A percentile compares a stretch with the other conserved stretches of the same genome.
phyloP scores from a whole-genome alignment of 2,797 vertebrate genomes.

The Alosa sapidissima region DNA sequence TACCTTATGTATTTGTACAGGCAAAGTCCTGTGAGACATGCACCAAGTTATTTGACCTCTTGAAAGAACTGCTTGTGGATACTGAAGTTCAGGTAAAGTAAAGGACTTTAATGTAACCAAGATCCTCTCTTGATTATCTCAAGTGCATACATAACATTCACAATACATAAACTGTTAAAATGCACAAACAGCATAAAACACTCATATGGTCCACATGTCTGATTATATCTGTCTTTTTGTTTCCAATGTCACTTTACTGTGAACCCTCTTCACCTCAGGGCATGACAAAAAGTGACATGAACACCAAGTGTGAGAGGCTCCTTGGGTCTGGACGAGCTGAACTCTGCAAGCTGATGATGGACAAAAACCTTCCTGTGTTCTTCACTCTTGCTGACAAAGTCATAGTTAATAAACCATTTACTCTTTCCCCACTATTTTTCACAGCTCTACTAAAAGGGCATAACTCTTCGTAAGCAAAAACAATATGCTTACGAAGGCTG shows the following conservation, averaged over 20 bases:
- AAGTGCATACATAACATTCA: too few species aligned
- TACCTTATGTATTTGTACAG: slow-evolving; percentile 45
- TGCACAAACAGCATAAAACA: too few species aligned
- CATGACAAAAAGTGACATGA: not conserved
- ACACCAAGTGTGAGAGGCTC: not conserved
- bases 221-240: not conserved
- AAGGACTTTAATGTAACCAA: not conserved
- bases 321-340: not conserved
- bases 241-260: not conserved
- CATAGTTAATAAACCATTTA: not conserved
- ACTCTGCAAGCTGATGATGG: not conserved
- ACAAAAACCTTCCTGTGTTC: not conserved
- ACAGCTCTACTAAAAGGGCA: too few species aligned
- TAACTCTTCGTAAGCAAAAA: too few species aligned
- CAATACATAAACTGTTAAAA: too few species aligned
- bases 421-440: not conserved
- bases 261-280: not conserved
- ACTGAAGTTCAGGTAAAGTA: slow-evolving; percentile 67
- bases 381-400: not conserved
- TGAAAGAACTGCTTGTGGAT: slow-evolving; percentile 68
- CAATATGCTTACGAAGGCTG: too few species aligned
- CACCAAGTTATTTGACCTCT: slow-evolving; percentile 67
- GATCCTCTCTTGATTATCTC: not conserved
- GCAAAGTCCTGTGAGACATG: slow-evolving; percentile 71
- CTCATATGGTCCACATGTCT: not conserved